phyloP scores from a whole-genome alignment of 2,888 invertebrate genomes.

The Prosopocoilus inquinatus region DNA sequence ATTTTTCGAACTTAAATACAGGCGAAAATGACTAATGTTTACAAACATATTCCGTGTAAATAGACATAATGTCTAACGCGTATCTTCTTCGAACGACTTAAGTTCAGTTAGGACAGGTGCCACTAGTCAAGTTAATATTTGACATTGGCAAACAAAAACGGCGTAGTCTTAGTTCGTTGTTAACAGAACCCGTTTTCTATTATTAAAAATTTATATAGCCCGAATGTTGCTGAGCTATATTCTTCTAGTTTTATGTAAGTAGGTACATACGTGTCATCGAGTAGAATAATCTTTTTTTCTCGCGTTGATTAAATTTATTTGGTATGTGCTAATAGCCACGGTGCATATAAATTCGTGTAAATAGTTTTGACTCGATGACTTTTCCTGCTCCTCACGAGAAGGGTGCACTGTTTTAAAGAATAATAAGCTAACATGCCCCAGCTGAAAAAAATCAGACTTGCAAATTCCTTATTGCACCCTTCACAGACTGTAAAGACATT shows the following conservation, averaged over 20 bases:
- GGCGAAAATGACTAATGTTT: too few relatives aligned
- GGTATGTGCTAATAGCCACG: too few relatives aligned
- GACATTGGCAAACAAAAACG: slow-evolving; percentile 19
- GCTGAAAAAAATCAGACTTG: slow-evolving; percentile 24
- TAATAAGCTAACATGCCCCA: slow-evolving; percentile 18
- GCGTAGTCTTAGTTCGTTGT: slow-evolving; percentile 9
- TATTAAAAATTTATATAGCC: background rate
- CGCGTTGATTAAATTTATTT: too few relatives aligned
- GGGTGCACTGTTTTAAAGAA: slow-evolving; percentile 23
- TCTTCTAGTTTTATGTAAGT: too few relatives aligned
- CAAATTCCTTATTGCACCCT: slow-evolving; percentile 21
- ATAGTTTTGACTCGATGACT: slow-evolving; percentile 14
- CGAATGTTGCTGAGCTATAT: too few relatives aligned
- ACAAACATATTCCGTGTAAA: too few relatives aligned
- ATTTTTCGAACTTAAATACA: too few relatives aligned
- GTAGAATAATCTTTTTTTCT: too few relatives aligned
- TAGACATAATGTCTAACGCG: too few relatives aligned
- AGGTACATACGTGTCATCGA: too few relatives aligned
- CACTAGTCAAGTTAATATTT: slow-evolving; percentile 18
- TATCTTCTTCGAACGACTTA: slow-evolving; percentile 7
- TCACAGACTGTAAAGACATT: slow-evolving; percentile 15
- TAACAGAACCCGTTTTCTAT: slow-evolving; percentile 15
- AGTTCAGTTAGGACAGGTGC: slow-evolving; percentile 21
- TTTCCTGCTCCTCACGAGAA: slow-evolving; percentile 2
- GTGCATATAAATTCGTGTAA: background rate